These are phyloP conservation scores for Zeus faber DNA, from an alignment of 2,113 vertebrate species.

Conservation along the genomic window DNA sequence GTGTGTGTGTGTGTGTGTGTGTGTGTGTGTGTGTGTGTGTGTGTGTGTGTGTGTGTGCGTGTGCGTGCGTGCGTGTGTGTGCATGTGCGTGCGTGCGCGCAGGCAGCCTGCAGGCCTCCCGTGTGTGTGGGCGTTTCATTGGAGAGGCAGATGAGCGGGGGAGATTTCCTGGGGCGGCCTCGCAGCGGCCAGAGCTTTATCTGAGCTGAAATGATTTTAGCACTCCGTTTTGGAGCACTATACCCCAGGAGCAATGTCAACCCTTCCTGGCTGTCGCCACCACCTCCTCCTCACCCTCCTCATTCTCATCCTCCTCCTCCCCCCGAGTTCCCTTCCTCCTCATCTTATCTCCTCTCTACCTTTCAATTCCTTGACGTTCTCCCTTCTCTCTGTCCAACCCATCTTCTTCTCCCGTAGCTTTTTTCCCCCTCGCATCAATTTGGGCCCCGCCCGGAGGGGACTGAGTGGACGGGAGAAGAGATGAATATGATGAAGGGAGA, in stretches of 20 bases:
- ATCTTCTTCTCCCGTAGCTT: no score
- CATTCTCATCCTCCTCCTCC: slow-evolving; percentile 20
- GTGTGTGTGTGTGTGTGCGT: no score
- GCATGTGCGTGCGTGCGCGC: no score
- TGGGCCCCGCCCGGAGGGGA: no score
- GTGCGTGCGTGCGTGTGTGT: no score
- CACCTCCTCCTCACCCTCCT: slow-evolving; percentile 81
- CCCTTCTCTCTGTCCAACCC: no score
- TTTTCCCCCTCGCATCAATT: no score
- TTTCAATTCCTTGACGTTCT: no score
- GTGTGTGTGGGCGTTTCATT: slow-evolving; percentile 70
- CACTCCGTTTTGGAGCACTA: slow-evolving; percentile 81
- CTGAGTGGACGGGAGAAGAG: no score
- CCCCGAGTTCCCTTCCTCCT: not conserved
- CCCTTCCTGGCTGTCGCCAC: slow-evolving; percentile 1
- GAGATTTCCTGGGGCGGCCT: slow-evolving; percentile 80
- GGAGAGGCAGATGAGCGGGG: slow-evolving; percentile 83
- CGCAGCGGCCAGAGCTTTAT: slow-evolving; percentile 75
- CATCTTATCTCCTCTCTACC: slow-evolving; percentile 64
- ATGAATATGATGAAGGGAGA: no score
- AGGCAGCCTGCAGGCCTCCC: slow-evolving; percentile 77
- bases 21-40: no score
- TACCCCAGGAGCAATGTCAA: slow-evolving; percentile 91
- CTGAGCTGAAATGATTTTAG: slow-evolving; percentile 90
- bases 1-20: no score